Evolutionary conservation across 1,140 invertebrate genomes (phyloP).

Genomic region (Caenorhabditis remanei): DNA sequence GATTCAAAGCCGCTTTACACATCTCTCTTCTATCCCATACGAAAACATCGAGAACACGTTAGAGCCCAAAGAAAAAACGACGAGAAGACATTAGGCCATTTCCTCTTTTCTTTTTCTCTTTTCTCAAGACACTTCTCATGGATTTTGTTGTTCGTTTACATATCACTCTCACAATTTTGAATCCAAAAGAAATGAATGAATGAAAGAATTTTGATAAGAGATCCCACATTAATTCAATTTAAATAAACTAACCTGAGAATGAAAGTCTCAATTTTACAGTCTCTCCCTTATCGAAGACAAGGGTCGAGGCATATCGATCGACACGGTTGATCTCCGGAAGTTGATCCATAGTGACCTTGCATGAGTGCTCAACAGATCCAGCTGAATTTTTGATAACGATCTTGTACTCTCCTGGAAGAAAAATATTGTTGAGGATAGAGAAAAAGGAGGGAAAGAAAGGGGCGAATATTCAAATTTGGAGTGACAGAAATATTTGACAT

Average conservation of each 20-base stretch:
- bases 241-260: slow-evolving; percentile 60
- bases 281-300: slow-evolving; percentile 64
- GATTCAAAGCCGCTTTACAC: slow-evolving; percentile 52
- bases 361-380: slow-evolving; percentile 48
- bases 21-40: neutral
- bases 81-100: slow-evolving; percentile 37
- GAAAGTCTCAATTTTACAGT: slow-evolving; percentile 61
- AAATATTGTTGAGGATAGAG: neutral
- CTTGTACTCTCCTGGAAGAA: slow-evolving; percentile 39
- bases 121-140: neutral
- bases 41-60: slow-evolving; percentile 35
- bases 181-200: slow-evolving; percentile 10
- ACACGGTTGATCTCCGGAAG: slow-evolving; percentile 59
- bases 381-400: slow-evolving; percentile 57
- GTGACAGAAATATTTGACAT: slow-evolving; percentile 16
- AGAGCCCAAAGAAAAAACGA: slow-evolving; percentile 42
- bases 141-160: slow-evolving; percentile 28
- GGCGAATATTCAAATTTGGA: slow-evolving; percentile 27
- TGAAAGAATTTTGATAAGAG: neutral
- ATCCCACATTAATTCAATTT: neutral
- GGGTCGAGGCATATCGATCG: slow-evolving; percentile 59
- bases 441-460: neutral
- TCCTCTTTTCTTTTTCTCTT: neutral
- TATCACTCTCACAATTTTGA: neutral
- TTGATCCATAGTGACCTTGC: slow-evolving; percentile 61